These are phyloP conservation scores for Lithophane leautieri DNA, from an alignment of 2,888 invertebrate species.

Conservation along the genomic window DNA sequence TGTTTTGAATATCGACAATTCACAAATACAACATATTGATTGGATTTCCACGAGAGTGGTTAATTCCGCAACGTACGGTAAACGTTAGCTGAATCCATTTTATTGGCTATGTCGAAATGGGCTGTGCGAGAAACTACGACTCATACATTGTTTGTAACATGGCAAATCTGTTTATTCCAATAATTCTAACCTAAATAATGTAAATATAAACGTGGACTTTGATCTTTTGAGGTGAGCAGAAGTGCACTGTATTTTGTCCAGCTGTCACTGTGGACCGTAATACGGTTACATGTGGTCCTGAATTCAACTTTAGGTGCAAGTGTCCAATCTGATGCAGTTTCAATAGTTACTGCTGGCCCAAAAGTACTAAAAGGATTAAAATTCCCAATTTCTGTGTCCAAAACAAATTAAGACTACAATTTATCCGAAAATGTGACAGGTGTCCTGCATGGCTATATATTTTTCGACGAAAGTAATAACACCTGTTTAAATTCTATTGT, in stretches of 20 bases:
- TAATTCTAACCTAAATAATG: conserved; percentile 47
- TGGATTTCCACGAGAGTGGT: conserved; percentile 31
- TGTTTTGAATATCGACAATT: conserved; percentile 23
- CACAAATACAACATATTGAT: conserved; percentile 14
- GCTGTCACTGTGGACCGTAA: not conserved
- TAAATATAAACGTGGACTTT: conserved; percentile 33
- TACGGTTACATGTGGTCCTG: not conserved
- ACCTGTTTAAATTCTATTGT: conserved; percentile 17
- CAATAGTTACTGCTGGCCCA: not conserved
- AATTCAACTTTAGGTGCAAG: not conserved
- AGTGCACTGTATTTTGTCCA: conserved; percentile 16
- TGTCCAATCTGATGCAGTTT: not conserved
- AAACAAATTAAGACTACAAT: not conserved
- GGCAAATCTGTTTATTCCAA: conserved; percentile 38
- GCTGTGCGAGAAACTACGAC: conserved; percentile 20
- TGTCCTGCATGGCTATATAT: not conserved
- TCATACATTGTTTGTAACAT: conserved; percentile 41
- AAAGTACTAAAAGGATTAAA: not conserved
- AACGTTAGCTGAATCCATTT: conserved; percentile 31
- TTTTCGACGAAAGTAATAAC: not conserved
- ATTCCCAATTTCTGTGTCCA: not conserved
- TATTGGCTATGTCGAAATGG: conserved; percentile 42
- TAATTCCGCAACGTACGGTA: conserved; percentile 27
- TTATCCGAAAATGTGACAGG: not conserved
- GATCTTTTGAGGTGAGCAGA: conserved; percentile 5